Base-by-base conservation (phyloP, 2,797 vertebrate species). In the Thamnophis elegans region DNA sequence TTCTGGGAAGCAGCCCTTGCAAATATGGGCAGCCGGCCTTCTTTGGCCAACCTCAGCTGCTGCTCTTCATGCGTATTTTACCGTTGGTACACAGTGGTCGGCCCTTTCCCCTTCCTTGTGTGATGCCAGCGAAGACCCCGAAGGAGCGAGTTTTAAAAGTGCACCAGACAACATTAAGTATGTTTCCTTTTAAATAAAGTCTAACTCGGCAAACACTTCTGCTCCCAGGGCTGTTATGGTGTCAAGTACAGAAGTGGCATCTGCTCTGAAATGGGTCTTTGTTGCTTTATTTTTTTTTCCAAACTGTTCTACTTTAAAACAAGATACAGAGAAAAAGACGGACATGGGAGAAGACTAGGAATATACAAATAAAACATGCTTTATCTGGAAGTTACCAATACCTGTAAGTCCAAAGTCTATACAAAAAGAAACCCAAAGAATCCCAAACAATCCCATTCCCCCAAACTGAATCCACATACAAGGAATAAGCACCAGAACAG, bases 201-300 rank as follows among this genome's bases (percentile, higher is more conserved):
- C 93, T 87, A 59, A 95, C 95, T 96, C 94, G 93, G 93, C 97
- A 94, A 96, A 94, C 94, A 95, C 36, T 95, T 92, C 93, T 94
- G 92, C 89, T 95, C 96, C 88, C 96, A 94, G 36, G 95, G 68
- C 95, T 26, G 96, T 96, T 90, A 95, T 95, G 92, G 89, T 91
- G 92, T 94, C 88, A 95, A 94, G 96, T 93, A 94, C 60, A 96
- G 95, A 95, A 95, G 56, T 11, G 91, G 92, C 94, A 88, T 94
- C 96, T 94, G 82, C 59, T 92, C 94, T 90, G 94, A 95, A 91
- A 20, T 32, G 91, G 92, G 94, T 95, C 94, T 93, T 93, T 85
- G 92, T 89, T 88, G 86, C 92, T 93, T 93, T 93, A 89, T 89
- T 92, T 93, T 92, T 51, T 92, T 93, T 94, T 93, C 89, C 90